Conservation (phyloP, 2,888 invertebrate species). For the Campopleginae sp. region DNA sequence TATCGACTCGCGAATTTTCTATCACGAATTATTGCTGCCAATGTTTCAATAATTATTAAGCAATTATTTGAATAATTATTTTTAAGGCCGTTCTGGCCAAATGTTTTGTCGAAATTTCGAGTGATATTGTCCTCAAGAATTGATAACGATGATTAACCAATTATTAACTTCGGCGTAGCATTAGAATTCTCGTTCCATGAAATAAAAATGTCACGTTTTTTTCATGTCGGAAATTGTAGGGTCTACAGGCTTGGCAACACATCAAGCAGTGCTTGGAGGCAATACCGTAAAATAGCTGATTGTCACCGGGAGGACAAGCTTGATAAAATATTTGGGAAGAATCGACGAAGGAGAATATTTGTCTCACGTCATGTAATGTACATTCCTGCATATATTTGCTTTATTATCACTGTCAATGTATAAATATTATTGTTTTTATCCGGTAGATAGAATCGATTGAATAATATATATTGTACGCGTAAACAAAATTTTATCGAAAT, state of each 20-base stretch:
- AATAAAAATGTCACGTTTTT: neutral
- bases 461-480: conserved; percentile 45
- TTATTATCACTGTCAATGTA: conserved; percentile 61
- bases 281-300: conserved; percentile 55
- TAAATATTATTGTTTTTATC: conserved; percentile 62
- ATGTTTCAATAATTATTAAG: too few relatives aligned
- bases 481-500: conserved; percentile 51
- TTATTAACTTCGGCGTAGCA: neutral
- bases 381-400: conserved; percentile 77
- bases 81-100: too few relatives aligned
- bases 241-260: conserved; percentile 91
- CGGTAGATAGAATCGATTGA: conserved; percentile 49
- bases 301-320: conserved; percentile 8
- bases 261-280: conserved; percentile 89
- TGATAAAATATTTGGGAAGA: conserved; percentile 76
- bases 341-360: conserved; percentile 80
- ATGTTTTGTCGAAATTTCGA: neutral
- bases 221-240: conserved; percentile 84
- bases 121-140: neutral
- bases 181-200: neutral
- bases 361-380: conserved; percentile 74
- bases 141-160: neutral
- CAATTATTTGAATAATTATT: too few relatives aligned
- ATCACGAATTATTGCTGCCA: neutral
- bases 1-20: neutral